Evolutionary conservation across 2,797 vertebrate species (phyloP), one percentile per base, ranked within the genome.

Genomic region (Prunella strophiata): DNA sequence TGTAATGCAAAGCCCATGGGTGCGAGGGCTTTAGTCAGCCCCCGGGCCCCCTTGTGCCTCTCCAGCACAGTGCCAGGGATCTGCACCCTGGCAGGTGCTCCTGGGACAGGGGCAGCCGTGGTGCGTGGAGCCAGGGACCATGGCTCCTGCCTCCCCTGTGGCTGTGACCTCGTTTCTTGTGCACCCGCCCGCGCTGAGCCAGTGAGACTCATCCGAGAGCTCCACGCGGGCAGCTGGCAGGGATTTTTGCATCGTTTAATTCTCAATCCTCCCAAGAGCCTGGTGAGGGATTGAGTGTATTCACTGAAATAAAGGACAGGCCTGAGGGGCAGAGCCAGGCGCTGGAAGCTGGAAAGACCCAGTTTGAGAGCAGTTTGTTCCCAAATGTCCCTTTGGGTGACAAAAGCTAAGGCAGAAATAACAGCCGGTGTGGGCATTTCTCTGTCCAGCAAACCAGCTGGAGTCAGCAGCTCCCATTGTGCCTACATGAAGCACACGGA

Each of bases 61-160:
- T 66, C 21, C n/a, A 58, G 18, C 34, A 3, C 0, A 0, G 27
- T 13, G 10, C 45, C 2, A 5, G 61, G 47, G 32, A 61, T 47
- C 42, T 74, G 68, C 57, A 63, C 8, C 19, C 38, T 2, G 3
- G 32, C 5, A 32, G 42, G 34, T 27, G 70, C 59, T 79, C 17
- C 27, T 43, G 21, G 74, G 47, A n/a, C 0, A 0, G 27, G 16
- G 6, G 14, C 27, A 65, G 36, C 18, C 0, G 0, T 1, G 1
- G 59, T 61, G 12, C 12, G 45, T 3, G 2, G 29, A 65, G 48
- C 26, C 0, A 0, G 51, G 30, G 9, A 4, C 19, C 3, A 2
- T 25, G 26, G 26, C 36, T 70, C 14, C 76, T 84, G 51, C 55
- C 16, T 91, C 16, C 51, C 40, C 36, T 0, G 0, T 50, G 48